Evolutionary conservation across 2,888 invertebrate genomes (phyloP).

Genomic region (Hecatera dysodea): DNA sequence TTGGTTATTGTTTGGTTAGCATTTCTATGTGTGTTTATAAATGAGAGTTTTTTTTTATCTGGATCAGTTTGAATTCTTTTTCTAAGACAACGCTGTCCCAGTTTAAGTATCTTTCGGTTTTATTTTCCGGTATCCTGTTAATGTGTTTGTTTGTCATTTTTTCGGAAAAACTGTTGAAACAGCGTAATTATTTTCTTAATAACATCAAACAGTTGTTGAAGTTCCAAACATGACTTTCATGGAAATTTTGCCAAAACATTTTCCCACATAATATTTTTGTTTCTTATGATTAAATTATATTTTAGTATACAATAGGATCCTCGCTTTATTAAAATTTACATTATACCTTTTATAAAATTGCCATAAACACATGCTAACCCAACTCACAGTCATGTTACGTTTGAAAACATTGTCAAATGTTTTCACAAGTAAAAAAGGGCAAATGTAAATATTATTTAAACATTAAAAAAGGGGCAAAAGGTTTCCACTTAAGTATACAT

Average conservation of each 20-base stretch:
- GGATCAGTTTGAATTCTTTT: no score
- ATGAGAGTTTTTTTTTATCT: no score
- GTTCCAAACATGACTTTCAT: not conserved
- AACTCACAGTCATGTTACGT: not conserved
- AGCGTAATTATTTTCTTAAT: not conserved
- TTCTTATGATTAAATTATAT: not conserved
- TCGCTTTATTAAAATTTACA: not conserved
- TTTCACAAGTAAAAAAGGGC: conserved; percentile 3
- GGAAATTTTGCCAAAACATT: not conserved
- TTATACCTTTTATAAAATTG: not conserved
- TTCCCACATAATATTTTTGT: not conserved
- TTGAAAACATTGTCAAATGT: conserved; percentile 12
- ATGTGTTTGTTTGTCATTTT: no score
- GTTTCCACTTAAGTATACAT: not conserved
- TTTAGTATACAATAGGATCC: no score
- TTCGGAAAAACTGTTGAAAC: no score
- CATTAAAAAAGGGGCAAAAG: not conserved
- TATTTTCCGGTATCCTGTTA: no score
- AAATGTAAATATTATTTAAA: conserved; percentile 10
- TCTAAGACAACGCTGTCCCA: no score
- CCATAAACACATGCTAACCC: not conserved
- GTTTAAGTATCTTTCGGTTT: no score
- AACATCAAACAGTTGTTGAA: not conserved
- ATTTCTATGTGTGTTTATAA: no score
- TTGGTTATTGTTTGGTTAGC: no score